These are phyloP conservation scores for Drosophila stalkeri DNA, from an alignment of 2,888 invertebrate genomes.

Conservation along the genomic window DNA sequence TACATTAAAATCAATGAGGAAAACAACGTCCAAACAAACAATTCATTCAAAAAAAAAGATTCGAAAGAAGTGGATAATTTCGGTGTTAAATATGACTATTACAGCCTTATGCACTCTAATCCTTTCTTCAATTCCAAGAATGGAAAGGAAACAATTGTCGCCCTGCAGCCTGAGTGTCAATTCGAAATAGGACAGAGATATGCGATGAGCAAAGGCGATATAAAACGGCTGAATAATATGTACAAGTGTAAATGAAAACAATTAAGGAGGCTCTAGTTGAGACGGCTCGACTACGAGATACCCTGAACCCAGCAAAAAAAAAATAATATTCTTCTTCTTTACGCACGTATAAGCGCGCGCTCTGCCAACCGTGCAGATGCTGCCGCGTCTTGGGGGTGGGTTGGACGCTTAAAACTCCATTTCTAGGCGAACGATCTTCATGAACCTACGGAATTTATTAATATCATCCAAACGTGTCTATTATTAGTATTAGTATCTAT, in stretches of 20 bases:
- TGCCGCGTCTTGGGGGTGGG: too few relatives aligned
- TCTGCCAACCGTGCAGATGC: too few relatives aligned
- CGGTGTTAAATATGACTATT: conserved; percentile 90
- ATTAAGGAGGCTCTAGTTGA: too few relatives aligned
- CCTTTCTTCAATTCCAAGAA: conserved; percentile 90
- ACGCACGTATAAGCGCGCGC: too few relatives aligned
- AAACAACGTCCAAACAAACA: conserved; percentile 87
- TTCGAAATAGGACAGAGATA: conserved; percentile 62
- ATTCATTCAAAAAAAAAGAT: conserved; percentile 89
- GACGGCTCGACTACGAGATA: too few relatives aligned
- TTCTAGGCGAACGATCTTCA: too few relatives aligned
- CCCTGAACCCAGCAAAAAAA: too few relatives aligned
- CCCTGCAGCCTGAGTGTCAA: conserved; percentile 75
- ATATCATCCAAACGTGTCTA: too few relatives aligned
- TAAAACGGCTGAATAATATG: conserved; percentile 70
- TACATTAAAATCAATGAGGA: conserved; percentile 87
- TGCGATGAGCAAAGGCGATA: conserved; percentile 52
- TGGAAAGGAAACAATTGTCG: conserved; percentile 89
- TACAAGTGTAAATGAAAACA: conserved; percentile 43
- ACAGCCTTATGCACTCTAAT: conserved; percentile 92
- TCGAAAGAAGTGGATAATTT: conserved; percentile 86
- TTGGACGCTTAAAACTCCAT: too few relatives aligned
- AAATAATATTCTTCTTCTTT: too few relatives aligned
- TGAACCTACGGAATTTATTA: too few relatives aligned
- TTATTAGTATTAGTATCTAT: too few relatives aligned